A percentile compares a stretch with the other conserved stretches of the same genome.
These are phyloP conservation scores for Falco berigora DNA, from an alignment of 2,797 vertebrate species.

Conservation along the genomic window DNA sequence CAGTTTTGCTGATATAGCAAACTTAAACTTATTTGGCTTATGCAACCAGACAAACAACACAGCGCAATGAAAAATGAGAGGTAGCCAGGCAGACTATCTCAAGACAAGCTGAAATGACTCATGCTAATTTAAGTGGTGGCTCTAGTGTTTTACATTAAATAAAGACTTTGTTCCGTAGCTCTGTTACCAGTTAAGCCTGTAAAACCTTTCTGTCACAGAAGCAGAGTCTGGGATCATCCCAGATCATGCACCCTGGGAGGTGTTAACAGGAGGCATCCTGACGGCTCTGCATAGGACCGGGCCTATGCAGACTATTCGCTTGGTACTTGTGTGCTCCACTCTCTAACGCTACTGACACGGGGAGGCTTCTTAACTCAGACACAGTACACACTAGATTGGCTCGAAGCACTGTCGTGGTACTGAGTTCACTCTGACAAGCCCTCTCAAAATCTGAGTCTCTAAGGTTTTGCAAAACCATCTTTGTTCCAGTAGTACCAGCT, in stretches of 20 bases:
- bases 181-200: background rate
- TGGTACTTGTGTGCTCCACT: background rate
- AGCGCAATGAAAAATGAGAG: background rate
- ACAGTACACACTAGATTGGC: background rate
- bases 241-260: background rate
- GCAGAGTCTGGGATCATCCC: background rate
- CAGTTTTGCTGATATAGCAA: conserved; percentile 3
- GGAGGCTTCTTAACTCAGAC: background rate
- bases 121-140: background rate
- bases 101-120: background rate
- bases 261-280: background rate
- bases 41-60: background rate
- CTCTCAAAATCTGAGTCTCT: background rate
- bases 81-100: background rate
- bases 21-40: background rate
- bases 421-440: background rate
- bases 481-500: background rate
- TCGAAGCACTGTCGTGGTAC: background rate
- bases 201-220: background rate
- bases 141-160: background rate
- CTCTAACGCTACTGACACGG: background rate
- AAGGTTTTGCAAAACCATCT: background rate
- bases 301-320: background rate
- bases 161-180: background rate
- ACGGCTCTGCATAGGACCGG: background rate